Evolutionary conservation across 2,797 vertebrate genomes (phyloP), one percentile per base, ranked within the genome.

Genomic region (Rousettus madagascariensis): DNA sequence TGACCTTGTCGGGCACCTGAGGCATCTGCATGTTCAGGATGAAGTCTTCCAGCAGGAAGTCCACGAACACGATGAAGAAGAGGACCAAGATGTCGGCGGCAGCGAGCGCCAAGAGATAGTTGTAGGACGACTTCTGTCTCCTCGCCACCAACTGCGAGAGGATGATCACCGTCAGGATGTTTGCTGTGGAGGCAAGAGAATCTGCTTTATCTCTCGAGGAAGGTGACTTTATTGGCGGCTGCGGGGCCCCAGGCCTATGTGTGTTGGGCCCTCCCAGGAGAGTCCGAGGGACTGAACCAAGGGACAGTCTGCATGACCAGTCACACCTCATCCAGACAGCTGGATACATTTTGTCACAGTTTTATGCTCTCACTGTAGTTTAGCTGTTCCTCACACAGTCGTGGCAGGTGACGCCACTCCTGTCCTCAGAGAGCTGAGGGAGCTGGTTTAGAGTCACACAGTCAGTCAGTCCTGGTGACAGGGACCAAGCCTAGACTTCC

Each of bases 121-220:
- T 99, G 96, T 99, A 99, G 93, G 99, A 99, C 90, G 99, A 99
- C 98, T 99, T 99, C 98, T 99, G 99, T 93, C 99, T 98, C 94
- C 99, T 99, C 86, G 99, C 98, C 97, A 99, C 99, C 66, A 99
- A 98, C 98, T 99, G 99, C 72, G 99, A 99, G 61, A 99, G 99
- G 98, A 99, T 99, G 98, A 99, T 99, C 96, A 99, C 99, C 0
- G 99, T 99, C 98, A 99, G 97, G 98, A 99, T 99, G 97, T 99
- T 99, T 80, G 99, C 99, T 99, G 97, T 95, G 94, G 97, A 98
- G 86, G 98, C 30, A 98, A 96, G 90, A 96, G 92, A 97, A 69
- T 26, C 33, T 28, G 55, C 69, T 87, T 97, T 72, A 84, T 4
- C 17, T 74, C 11, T 55, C 71, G 43, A 82, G 85, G 24, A 24